Percentiles rank a stretch among this genome's conserved stretches.
Evolutionary conservation across 2,797 vertebrate species (phyloP).

Genomic region (Ceryle rudis): DNA sequence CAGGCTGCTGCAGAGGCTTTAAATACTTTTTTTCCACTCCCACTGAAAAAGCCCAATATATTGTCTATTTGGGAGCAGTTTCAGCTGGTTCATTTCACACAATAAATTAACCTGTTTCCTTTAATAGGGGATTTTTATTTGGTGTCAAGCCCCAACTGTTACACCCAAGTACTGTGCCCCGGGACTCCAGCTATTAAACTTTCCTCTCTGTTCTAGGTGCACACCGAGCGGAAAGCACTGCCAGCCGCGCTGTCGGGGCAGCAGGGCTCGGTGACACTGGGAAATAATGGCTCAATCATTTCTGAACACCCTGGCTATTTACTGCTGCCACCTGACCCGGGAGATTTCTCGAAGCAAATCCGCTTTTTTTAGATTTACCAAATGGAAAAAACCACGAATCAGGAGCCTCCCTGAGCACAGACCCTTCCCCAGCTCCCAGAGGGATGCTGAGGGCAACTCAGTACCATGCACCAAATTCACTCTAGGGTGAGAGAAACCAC

Average conservation of each 20-base stretch:
- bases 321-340: constrained; percentile 35
- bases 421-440: neutral
- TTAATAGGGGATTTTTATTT: constrained; percentile 57
- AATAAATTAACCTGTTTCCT: constrained; percentile 54
- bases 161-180: neutral
- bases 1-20: neutral
- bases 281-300: constrained; percentile 60
- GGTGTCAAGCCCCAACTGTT: constrained; percentile 57
- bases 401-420: neutral
- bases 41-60: neutral
- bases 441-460: neutral
- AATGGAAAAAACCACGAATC: neutral
- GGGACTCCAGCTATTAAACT: constrained; percentile 37
- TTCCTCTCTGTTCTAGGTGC: neutral
- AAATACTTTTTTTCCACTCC: neutral
- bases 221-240: neutral
- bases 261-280: neutral
- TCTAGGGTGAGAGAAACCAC: neutral
- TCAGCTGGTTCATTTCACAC: constrained; percentile 23
- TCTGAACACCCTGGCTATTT: constrained; percentile 29
- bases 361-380: neutral
- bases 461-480: neutral
- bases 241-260: neutral
- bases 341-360: constrained; percentile 12
- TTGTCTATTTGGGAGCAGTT: constrained; percentile 34